Percentiles rank a stretch among this genome's conserved stretches.
Conservation (phyloP, 1,140 invertebrate species). For the Apis dorsata region DNA sequence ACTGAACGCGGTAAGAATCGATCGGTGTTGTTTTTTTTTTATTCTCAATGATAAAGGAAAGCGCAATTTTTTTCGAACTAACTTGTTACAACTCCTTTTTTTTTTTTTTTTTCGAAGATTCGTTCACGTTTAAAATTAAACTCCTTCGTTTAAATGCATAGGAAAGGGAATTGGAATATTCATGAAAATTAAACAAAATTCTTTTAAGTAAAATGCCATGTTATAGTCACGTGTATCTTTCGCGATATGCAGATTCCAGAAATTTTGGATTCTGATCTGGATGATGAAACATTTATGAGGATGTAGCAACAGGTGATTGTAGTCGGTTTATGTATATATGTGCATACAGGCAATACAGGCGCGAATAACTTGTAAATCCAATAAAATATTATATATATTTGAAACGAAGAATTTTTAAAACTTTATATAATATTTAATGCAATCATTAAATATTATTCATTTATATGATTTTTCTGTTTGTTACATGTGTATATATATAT, state of each 20-base stretch:
- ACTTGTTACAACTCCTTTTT: too few relatives aligned
- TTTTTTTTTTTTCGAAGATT: background rate
- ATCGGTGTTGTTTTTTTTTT: too few relatives aligned
- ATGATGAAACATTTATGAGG: slow-evolving; percentile 14
- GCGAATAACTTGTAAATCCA: background rate
- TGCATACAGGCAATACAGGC: too few relatives aligned
- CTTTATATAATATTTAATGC: too few relatives aligned
- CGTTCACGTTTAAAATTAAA: background rate
- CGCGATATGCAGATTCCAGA: background rate
- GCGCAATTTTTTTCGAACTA: background rate
- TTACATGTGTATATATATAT: too few relatives aligned
- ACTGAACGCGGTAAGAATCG: slow-evolving; percentile 1
- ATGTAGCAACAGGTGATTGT: background rate
- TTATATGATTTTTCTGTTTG: too few relatives aligned
- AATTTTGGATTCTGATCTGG: background rate
- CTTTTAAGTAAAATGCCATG: background rate
- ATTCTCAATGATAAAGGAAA: background rate
- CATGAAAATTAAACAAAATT: background rate
- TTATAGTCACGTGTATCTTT: background rate
- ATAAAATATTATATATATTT: background rate
- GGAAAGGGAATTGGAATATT: background rate
- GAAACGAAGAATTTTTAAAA: too few relatives aligned
- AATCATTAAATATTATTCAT: too few relatives aligned
- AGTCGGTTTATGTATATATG: background rate
- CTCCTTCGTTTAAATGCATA: background rate